A percentile compares a stretch with the other conserved stretches of the same genome.
Conservation (phyloP, 2,113 vertebrate genomes). For the Procavia capensis region DNA sequence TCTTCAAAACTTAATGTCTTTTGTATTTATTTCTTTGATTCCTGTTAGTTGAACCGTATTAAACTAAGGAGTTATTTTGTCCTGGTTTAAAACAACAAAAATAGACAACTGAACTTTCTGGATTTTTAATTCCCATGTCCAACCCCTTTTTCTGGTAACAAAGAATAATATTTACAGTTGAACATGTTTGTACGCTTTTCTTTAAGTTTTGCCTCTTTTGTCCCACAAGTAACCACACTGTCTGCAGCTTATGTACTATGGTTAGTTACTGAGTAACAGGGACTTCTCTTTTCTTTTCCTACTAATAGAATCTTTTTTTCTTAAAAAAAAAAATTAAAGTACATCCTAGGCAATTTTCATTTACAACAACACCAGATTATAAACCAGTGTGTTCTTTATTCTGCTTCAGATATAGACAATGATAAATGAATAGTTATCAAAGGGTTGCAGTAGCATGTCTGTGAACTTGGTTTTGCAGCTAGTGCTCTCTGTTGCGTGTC, state of each 20-base stretch:
- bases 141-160: constrained; percentile 39
- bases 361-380: neutral
- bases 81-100: constrained; percentile 36
- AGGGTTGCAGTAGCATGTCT: neutral
- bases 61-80: neutral
- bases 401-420: neutral
- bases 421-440: neutral
- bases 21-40: neutral
- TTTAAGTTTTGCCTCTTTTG: constrained; percentile 23
- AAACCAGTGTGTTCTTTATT: neutral
- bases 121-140: constrained; percentile 39
- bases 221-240: constrained; percentile 14
- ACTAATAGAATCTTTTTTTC: constrained; percentile 29
- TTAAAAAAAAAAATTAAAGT: too few relatives aligned
- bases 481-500: neutral
- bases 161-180: constrained; percentile 44
- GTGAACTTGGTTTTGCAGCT: neutral
- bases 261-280: constrained; percentile 39
- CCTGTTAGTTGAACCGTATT: neutral
- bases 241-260: neutral
- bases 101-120: constrained; percentile 7
- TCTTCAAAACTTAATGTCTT: constrained; percentile 21
- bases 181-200: neutral
- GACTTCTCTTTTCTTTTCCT: constrained; percentile 19
- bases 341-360: constrained; percentile 44